Evolutionary conservation across 2,888 invertebrate species (phyloP).

Genomic region (Azorinus chamasolen): DNA sequence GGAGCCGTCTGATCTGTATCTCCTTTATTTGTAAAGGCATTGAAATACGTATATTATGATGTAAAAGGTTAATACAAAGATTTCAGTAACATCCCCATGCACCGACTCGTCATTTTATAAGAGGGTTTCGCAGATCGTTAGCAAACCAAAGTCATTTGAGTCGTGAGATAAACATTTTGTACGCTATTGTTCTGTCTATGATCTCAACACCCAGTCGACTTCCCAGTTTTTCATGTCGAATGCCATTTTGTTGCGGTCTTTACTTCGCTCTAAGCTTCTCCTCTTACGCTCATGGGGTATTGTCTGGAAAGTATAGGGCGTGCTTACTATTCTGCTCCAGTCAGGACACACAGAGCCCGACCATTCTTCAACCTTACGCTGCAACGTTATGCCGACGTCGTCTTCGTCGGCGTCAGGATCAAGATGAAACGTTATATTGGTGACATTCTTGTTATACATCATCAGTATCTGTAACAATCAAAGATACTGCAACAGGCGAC

Average conservation of each 20-base stretch:
- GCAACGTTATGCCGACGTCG: constrained; percentile 56
- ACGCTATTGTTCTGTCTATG: constrained; percentile 37
- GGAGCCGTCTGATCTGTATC: too few species aligned
- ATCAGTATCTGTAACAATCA: constrained; percentile 70
- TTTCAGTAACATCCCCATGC: too few species aligned
- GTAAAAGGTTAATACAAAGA: too few species aligned
- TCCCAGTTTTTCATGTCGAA: constrained; percentile 69
- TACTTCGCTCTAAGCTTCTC: constrained; percentile 65
- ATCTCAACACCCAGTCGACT: constrained; percentile 68
- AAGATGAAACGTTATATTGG: constrained; percentile 55
- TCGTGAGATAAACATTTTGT: too few species aligned
- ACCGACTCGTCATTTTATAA: too few species aligned
- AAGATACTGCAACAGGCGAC: too few species aligned
- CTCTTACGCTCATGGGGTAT: constrained; percentile 55
- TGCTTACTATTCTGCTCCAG: constrained; percentile 63
- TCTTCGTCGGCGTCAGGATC: constrained; percentile 59
- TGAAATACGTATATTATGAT: too few species aligned
- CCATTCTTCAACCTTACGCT: constrained; percentile 71
- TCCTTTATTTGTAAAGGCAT: too few species aligned
- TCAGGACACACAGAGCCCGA: constrained; percentile 62
- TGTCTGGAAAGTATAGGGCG: constrained; percentile 56
- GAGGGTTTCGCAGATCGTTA: too few species aligned
- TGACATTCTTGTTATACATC: constrained; percentile 70
- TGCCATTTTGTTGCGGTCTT: constrained; percentile 65
- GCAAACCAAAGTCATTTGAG: too few species aligned